phyloP scores from a whole-genome alignment of 1,140 invertebrate species.

The Brachionus angularis region DNA sequence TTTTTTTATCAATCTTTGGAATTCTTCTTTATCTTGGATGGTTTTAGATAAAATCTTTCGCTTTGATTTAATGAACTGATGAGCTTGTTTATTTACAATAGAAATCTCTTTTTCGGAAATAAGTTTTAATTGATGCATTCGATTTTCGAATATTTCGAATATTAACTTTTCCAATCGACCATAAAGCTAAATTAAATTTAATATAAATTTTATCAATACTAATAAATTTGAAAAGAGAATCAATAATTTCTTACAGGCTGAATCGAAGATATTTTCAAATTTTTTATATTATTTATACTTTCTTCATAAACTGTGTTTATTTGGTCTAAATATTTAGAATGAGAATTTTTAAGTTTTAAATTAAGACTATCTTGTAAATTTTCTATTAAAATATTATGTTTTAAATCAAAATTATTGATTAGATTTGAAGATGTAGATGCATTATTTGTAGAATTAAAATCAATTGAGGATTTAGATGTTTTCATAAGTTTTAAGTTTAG shows the following conservation, averaged over 20 bases:
- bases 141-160: constrained; percentile 1
- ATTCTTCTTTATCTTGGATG: constrained; percentile 31
- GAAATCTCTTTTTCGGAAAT: constrained; percentile 29
- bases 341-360: background rate
- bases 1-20: constrained; percentile 10
- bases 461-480: constrained; percentile 10
- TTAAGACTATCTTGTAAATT: background rate
- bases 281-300: background rate
- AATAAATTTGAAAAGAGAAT: no score
- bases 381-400: background rate
- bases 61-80: constrained; percentile 28
- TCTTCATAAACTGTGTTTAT: constrained; percentile 30
- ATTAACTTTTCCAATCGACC: constrained; percentile 4
- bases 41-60: constrained; percentile 2
- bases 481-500: background rate
- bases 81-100: constrained; percentile 26
- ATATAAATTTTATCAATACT: background rate
- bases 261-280: background rate
- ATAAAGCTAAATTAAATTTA: background rate
- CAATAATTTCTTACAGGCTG: constrained; percentile 29
- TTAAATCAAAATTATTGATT: background rate
- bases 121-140: constrained; percentile 26
- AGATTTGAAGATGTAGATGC: no score
- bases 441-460: constrained; percentile 17
- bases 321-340: background rate